Evolutionary conservation across 2,797 vertebrate species (phyloP), one percentile per base, ranked within the genome.

Genomic region (Zalophus californianus): DNA sequence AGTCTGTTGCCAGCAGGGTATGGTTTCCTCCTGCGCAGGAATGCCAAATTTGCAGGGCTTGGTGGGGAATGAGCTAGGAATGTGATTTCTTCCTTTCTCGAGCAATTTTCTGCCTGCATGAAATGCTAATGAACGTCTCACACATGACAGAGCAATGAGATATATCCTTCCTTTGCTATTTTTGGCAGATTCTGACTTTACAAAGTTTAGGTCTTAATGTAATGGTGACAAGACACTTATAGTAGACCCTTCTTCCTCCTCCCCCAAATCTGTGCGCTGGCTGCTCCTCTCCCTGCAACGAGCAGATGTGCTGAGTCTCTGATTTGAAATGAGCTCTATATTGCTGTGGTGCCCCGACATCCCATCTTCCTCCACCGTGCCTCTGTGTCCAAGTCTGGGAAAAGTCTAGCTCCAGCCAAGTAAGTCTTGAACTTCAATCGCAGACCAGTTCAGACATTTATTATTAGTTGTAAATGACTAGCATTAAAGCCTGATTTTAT

Each of bases 81-180:
- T 96, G 29, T 95, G 88, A 95, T 95, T 97, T 96, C 48, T 96
- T 93, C 58, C 87, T 95, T 97, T 86, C 83, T 94, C 70, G 15
- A 91, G 82, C 84, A 92, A 96, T 98, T 96, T 97, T 97, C 95
- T 97, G 92, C 73, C 89, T 97, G 94, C 86, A 41, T 94, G 85
- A 98, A 97, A 98, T 98, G 94, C 94, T 97, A 97, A 97, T 88
- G 96, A 98, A 78, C 50, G 52, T 68, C 85, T 97, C 84, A 94
- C 93, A 96, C 86, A 82, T 75, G 86, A 96, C 15, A 90, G 95
- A 97, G 75, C 83, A 86, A 72, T 88, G 79, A 87, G 85, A 94
- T 38, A 14, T 54, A 91, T 73, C 48, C 64, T 82, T 82, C 66
- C 86, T 92, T 92, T 86, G 94, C 83, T 92, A 94, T 96, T 97